Base-by-base conservation (phyloP, 53 echinoderm and acorn worm genomes). In the Paracentrotus lividus region DNA sequence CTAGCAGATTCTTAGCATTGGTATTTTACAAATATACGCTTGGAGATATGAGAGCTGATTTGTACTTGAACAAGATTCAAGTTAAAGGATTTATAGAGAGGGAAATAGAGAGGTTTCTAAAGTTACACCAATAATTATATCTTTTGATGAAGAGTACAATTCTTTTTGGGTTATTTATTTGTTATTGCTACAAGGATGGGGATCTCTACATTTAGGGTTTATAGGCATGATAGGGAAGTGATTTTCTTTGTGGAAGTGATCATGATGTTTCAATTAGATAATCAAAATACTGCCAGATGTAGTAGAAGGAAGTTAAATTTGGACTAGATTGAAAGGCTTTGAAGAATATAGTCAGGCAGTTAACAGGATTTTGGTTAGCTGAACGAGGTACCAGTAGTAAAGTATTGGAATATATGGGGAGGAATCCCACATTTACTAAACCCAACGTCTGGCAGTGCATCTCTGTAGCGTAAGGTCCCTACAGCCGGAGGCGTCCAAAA, bases 21-120 rank as follows among this genome's bases (percentile, higher is more conserved):
- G 72, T 40, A 72, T 72, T 38, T 72, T 72, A 18, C 72, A 72
- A 72, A 36, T 72, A 16, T 72, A 72, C 40, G 36, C 40, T 72
- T 32, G 12, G 36, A 72, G 72, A 72, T 18, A 72, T 7, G 2
- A 1, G 40, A 38, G 72, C 36, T 72, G 20, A 72, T 18, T 64
- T 72, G 72, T 72, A 72, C 40, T 18, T 18, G 72, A 72, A n/a
- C 40, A 40, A 72, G 72, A 40, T 32, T 72, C 36, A 12, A 72
- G 18, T 36, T 21, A 72, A 72, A 38, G 21, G 36, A 36, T 40
- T 32, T 36, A 10, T 14, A 72, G 72, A 72, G 64, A 40, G 36
- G 40, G 66, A 66, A 18, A 38, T 16, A 14, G 72, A 72, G 72
- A 72, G 21, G 40, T 40, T 36, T 36, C 21, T n/a, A n/a, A n/a